These are phyloP conservation scores for Chesias legatella DNA, from an alignment of 2,888 invertebrate genomes.

Conservation along the genomic window DNA sequence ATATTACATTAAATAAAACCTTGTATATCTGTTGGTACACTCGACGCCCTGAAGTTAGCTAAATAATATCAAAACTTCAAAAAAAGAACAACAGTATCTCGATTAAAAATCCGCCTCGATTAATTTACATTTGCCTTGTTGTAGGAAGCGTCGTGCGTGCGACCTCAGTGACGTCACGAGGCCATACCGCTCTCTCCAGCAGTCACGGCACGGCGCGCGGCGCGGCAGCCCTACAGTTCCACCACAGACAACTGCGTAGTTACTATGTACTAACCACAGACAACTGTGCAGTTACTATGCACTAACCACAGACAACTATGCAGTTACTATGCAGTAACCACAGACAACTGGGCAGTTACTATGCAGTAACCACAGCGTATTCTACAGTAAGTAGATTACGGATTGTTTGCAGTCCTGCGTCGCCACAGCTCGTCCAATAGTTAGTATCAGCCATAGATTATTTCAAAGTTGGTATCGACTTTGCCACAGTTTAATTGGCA, in stretches of 20 bases:
- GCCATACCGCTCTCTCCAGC: slow-evolving; percentile 57
- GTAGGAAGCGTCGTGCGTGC: slow-evolving; percentile 57
- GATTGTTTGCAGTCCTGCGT: background rate
- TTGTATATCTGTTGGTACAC: too few relatives aligned
- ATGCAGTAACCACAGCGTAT: slow-evolving; percentile 1
- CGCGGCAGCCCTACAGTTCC: slow-evolving; percentile 14
- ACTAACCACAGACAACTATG: slow-evolving; percentile 15
- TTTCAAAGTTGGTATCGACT: background rate
- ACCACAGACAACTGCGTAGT: too few relatives aligned
- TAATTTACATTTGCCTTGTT: slow-evolving; percentile 26
- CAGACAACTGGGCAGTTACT: slow-evolving; percentile 7
- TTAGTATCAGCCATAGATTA: background rate
- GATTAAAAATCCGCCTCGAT: slow-evolving; percentile 11
- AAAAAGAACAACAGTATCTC: slow-evolving; percentile 9
- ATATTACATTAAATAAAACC: too few relatives aligned
- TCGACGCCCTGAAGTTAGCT: too few relatives aligned
- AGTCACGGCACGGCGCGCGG: slow-evolving; percentile 11
- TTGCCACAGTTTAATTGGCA: background rate
- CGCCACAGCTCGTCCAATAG: background rate
- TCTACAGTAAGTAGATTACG: too few relatives aligned
- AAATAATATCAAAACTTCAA: background rate
- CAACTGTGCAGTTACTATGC: too few relatives aligned
- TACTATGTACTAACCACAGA: too few relatives aligned
- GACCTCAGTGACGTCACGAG: slow-evolving; percentile 69
- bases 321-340: background rate